Evolutionary conservation across 2,113 vertebrate genomes (phyloP), one percentile per base, ranked within the genome.

Genomic region (Hucho hucho): DNA sequence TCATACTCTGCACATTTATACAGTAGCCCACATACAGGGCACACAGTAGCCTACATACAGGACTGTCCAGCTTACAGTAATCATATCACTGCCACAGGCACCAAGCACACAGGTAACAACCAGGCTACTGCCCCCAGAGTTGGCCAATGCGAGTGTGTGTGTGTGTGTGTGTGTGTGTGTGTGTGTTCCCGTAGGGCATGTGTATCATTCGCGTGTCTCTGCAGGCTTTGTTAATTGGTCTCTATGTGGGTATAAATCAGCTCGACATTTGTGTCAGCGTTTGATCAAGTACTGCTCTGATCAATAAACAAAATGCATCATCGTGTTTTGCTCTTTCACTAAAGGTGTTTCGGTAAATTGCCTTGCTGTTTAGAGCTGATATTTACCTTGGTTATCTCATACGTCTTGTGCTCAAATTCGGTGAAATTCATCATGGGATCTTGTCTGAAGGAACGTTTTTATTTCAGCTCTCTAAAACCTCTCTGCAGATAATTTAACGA

Each of bases 191-290:
- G 47, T 20, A 46, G 32, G 67, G 67, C 47, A 53, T 58, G 64
- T 56, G 53, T 56, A 32, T 67, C 6, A 20, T 25, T 66, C 37
- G 9, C 11, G 9, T 74, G 46, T 29, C n/a, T 69, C 26, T 70
- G 29, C 9, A 16, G 12, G 18, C 37, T 4, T 22, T 73, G 67
- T 3, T 74, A 74, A 78, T 75, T 74, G 75, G 67, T 70, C 73
- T 64, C 37, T 32, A 70, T 37, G 13, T 26, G 2, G 7, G 12
- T 69, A 84, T 82, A 49, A 81, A 85, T 85, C 26, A 75, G 59
- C 47, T 67, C 67, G 20, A 76, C 81, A 71, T 76, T 85, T 84
- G 63, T 81, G 75, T 84, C 71, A 70, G 28, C 47, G 2, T 6
- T 20, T 68, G 71, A 68, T 3, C 6, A 67, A 73, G 59, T 72